Evolutionary conservation across 1,140 invertebrate genomes (phyloP).

Genomic region (Trigoniulus corallinus): DNA sequence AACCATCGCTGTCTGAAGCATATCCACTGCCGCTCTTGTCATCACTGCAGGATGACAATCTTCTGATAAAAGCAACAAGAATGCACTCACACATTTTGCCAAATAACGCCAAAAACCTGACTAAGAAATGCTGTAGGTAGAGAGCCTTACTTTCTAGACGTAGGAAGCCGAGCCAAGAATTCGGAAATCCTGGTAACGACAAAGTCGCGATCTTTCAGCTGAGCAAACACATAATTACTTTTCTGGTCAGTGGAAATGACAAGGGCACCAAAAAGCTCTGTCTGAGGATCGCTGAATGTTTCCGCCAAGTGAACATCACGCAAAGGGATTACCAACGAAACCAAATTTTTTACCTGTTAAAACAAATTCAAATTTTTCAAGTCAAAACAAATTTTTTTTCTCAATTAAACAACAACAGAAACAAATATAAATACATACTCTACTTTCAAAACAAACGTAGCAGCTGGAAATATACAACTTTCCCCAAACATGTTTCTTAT

Average conservation of each 20-base stretch:
- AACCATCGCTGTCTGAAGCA: too few relatives aligned
- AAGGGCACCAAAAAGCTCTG: conserved; percentile 47
- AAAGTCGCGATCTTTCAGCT: conserved; percentile 74
- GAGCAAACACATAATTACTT: conserved; percentile 73
- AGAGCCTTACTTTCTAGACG: too few relatives aligned
- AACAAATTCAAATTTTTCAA: conserved; percentile 2
- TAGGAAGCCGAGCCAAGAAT: conserved; percentile 42
- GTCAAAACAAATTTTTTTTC: not conserved
- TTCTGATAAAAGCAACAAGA: too few relatives aligned
- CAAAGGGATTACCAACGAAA: conserved; percentile 75
- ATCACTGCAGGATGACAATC: too few relatives aligned
- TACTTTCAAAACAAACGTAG: conserved; percentile 90
- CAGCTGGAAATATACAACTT: conserved; percentile 81
- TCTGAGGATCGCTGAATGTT: conserved; percentile 42
- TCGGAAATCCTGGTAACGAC: conserved; percentile 79
- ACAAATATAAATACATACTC: conserved; percentile 37
- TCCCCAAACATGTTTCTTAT: conserved; percentile 78
- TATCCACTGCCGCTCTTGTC: too few relatives aligned
- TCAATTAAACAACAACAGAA: not conserved
- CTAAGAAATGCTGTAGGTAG: too few relatives aligned
- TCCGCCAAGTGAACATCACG: conserved; percentile 57
- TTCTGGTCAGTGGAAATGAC: conserved; percentile 63
- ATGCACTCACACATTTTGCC: too few relatives aligned
- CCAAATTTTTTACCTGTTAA: conserved; percentile 56
- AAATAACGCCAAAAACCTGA: too few relatives aligned